A percentile compares a stretch with the other conserved stretches of the same genome.
Conservation (phyloP, 2,113 vertebrate genomes). For the Triplophysa rosa region DNA sequence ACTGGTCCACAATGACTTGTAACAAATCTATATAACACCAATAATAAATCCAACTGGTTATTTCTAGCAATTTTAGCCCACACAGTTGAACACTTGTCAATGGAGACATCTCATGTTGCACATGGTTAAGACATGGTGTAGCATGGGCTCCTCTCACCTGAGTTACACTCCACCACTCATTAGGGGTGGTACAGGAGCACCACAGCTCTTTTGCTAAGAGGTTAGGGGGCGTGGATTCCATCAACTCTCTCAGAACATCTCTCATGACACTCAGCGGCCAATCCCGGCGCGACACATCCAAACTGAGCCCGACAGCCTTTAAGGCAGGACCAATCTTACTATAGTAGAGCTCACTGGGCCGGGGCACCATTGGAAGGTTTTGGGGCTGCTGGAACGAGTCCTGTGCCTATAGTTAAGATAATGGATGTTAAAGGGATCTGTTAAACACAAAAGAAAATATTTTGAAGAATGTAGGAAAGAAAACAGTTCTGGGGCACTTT, state of each 20-base stretch:
- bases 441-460: no score
- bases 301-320: conserved; percentile 89
- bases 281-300: conserved; percentile 92
- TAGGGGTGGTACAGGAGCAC: conserved; percentile 95
- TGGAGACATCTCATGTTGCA: no score
- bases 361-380: conserved; percentile 90
- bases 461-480: no score
- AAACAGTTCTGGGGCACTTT: no score
- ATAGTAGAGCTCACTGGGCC: conserved; percentile 97
- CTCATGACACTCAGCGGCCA: conserved; percentile 97
- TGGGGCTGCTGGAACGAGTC: conserved; percentile 91
- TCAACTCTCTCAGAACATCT: conserved; percentile 91
- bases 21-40: no score
- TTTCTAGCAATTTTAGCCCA: no score
- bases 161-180: conserved; percentile 98
- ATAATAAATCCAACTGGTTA: no score
- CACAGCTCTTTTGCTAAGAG: conserved; percentile 96
- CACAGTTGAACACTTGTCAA: no score
- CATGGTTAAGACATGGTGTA: no score
- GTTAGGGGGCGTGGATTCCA: conserved; percentile 95
- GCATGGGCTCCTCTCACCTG: conserved; percentile 75
- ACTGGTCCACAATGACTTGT: no score
- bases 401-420: conserved; percentile 74
- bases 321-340: conserved; percentile 95
- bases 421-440: neutral